Evolutionary conservation across 2,888 invertebrate species (phyloP).

Genomic region (Ditylenchus weischeri): DNA sequence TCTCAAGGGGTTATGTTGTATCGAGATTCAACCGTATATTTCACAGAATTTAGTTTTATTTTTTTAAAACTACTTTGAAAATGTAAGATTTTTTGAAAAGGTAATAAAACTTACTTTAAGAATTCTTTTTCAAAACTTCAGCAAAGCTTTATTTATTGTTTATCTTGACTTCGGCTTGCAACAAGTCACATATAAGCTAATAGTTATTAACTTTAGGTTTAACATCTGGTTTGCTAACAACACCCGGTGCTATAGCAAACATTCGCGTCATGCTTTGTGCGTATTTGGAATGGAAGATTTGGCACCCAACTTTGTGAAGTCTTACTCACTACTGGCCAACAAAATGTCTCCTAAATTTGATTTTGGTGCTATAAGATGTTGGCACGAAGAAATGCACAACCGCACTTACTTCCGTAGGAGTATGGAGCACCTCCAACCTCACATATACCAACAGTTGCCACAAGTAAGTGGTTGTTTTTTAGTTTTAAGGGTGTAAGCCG

Average conservation of each 20-base stretch:
- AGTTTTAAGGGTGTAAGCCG: neutral
- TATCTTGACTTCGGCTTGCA: neutral
- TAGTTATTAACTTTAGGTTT: neutral
- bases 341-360: constrained; percentile 17
- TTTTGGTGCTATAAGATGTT: constrained; percentile 14
- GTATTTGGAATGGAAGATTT: constrained; percentile 16
- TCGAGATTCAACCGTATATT: too few species aligned
- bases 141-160: neutral
- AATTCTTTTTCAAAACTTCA: neutral
- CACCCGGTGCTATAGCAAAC: constrained; percentile 12
- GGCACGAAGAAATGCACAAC: constrained; percentile 17
- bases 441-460: constrained; percentile 6
- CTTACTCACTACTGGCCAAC: constrained; percentile 11
- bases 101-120: too few species aligned
- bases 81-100: too few species aligned
- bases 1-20: too few species aligned
- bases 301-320: neutral
- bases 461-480: constrained; percentile 10
- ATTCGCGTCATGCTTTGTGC: neutral
- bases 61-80: too few species aligned
- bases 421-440: neutral
- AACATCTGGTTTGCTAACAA: constrained; percentile 11
- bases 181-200: neutral
- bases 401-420: constrained; percentile 1
- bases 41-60: too few species aligned